Evolutionary conservation across 2,113 vertebrate genomes (phyloP), one percentile per base, ranked within the genome.

Genomic region (Nanorana parkeri): DNA sequence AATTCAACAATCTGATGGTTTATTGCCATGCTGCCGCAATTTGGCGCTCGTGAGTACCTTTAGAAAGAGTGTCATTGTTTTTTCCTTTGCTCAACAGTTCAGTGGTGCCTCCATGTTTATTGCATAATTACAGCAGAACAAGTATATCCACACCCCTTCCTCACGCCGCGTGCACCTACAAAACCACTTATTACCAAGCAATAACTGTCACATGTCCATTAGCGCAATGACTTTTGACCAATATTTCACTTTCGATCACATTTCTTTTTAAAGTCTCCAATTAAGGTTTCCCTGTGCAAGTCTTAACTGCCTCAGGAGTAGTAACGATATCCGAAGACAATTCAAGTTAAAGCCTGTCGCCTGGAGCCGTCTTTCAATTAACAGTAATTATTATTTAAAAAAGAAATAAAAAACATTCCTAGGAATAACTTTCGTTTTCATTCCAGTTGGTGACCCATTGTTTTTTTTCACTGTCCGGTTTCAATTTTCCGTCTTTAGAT

Each of bases 401-500:
- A 32, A 66, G 17, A 23, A 16, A 36, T 36, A 52, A 64, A 41
- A 65, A 26, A 60, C 68, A 69, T 84, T 58, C 71, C 87, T 93
- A 99, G 1, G 96, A 96, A 85, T 96, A 98, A 86, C 95, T 97
- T 90, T 97, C 95, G 52, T 96, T 95, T 88, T 97, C 95, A 36
- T 89, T 94, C 98, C 97, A 99, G 68, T 93, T 94, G 17, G 95
- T 98, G 94, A 96, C 91, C 97, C 97, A 99, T 82, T 94, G 95
- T 88, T 98, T 99, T 87, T 94, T 96, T 78, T 96, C 95, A 54
- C 89, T 89, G 80, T 92, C 86, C 58, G 95, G 92, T 75, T 89
- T 93, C 16, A 87, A 84, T 75, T 94, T 95, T 71, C 91, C 94
- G 0, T 95, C 95, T 83, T 93, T 92, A 83, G 92, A 89, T 74